Evolutionary conservation across 2,888 invertebrate genomes (phyloP).

Genomic region (Sphinx pinastri): DNA sequence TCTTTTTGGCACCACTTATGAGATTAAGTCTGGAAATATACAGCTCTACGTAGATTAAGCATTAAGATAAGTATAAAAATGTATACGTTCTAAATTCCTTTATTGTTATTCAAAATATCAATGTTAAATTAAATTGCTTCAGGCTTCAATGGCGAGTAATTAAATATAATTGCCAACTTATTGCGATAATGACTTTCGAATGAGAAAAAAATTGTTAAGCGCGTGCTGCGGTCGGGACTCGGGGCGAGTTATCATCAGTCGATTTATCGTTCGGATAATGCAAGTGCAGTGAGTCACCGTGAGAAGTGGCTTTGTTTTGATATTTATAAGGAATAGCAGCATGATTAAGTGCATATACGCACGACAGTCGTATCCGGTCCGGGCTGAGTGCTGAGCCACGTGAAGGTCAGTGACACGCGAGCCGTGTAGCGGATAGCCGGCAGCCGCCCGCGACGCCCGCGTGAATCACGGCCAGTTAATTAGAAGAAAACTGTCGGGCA

Average conservation of each 20-base stretch:
- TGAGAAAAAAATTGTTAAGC: conserved; percentile 1
- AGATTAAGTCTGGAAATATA: conserved; percentile 6
- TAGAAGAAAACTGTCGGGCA: conserved; percentile 51
- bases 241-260: conserved; percentile 13
- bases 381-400: conserved; percentile 45
- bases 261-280: conserved; percentile 22
- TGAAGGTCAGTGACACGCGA: conserved; percentile 74
- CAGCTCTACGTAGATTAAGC: not conserved
- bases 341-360: conserved; percentile 59
- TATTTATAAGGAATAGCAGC: conserved; percentile 57
- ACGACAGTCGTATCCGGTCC: conserved; percentile 60
- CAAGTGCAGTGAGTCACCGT: conserved; percentile 27
- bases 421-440: conserved; percentile 24
- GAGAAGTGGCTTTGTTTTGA: conserved; percentile 49
- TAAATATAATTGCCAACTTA: conserved; percentile 2
- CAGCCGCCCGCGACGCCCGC: conserved; percentile 31
- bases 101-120: conserved; percentile 2
- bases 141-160: not conserved
- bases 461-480: conserved; percentile 66
- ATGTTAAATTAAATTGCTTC: conserved; percentile 9
- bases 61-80: conserved; percentile 6
- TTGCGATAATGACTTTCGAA: conserved; percentile 2
- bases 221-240: not conserved
- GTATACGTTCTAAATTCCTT: not conserved
- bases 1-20: conserved; percentile 9